Conservation (phyloP, 2,888 invertebrate species). For the Drosophila austrosaltans region DNA sequence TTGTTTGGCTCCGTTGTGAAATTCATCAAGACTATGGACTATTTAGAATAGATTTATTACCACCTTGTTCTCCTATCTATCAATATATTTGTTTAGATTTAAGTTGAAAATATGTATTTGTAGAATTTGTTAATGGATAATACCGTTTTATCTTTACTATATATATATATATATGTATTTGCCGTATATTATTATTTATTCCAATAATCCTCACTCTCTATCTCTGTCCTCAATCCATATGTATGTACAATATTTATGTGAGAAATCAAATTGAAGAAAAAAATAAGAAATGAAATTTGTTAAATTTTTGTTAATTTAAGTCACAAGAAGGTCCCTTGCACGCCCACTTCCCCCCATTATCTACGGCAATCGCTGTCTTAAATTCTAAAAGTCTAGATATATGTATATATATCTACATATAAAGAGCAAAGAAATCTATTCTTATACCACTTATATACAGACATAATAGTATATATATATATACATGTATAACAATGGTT, state of each 20-base stretch:
- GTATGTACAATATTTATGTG: slow-evolving; percentile 10
- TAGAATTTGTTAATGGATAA: slow-evolving; percentile 1
- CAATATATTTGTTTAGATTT: slow-evolving; percentile 39
- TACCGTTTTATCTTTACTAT: background rate
- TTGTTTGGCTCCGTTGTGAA: slow-evolving; percentile 98
- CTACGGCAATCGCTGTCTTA: background rate
- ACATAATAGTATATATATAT: background rate
- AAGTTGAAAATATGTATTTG: slow-evolving; percentile 15
- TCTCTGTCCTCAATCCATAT: background rate
- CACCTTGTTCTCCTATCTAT: background rate
- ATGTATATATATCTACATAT: background rate
- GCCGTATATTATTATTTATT: slow-evolving; percentile 8
- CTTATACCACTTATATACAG: slow-evolving; percentile 7
- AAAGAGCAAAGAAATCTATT: slow-evolving; percentile 2
- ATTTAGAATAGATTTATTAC: slow-evolving; percentile 61
- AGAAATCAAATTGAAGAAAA: background rate
- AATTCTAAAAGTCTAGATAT: background rate
- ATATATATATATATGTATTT: background rate
- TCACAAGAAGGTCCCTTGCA: background rate
- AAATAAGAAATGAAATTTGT: background rate
- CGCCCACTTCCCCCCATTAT: background rate
- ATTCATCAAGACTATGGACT: slow-evolving; percentile 97
- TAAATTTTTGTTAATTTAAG: slow-evolving; percentile 7
- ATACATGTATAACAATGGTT: slow-evolving; percentile 4
- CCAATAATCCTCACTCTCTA: background rate